Conservation (phyloP, 2,797 vertebrate species). For the Dermochelys coriacea region DNA sequence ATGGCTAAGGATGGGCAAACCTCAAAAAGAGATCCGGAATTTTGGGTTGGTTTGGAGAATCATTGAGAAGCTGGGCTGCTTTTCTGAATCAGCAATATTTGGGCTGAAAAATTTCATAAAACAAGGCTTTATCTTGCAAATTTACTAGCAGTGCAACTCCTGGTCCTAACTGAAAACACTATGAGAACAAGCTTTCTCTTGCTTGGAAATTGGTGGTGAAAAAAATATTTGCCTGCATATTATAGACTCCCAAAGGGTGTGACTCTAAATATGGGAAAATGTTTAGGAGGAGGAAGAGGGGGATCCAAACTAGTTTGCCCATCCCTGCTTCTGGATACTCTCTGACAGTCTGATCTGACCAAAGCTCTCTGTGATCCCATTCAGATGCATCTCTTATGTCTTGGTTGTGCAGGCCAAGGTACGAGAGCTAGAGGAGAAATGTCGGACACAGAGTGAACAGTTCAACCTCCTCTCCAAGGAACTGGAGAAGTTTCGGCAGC, state of each 20-base stretch:
- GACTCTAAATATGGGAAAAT: fast-evolving
- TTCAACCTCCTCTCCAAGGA: slow-evolving; percentile 96
- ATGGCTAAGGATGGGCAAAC: neutral
- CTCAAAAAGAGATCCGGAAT: neutral
- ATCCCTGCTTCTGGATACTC: neutral
- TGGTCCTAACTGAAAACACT: fast-evolving
- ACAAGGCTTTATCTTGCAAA: neutral
- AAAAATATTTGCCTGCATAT: neutral
- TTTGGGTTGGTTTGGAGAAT: neutral
- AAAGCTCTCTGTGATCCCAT: neutral
- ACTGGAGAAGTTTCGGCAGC: slow-evolving; percentile 93
- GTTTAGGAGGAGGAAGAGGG: neutral
- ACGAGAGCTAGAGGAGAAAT: slow-evolving; percentile 98
- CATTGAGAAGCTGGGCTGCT: fast-evolving
- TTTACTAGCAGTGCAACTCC: neutral
- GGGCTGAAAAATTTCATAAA: neutral
- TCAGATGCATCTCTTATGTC: neutral
- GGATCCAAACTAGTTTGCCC: neutral
- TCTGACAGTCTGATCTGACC: neutral
- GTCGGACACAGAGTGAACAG: slow-evolving; percentile 95
- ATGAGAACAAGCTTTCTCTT: neutral
- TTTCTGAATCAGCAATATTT: neutral
- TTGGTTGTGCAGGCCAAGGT: slow-evolving; percentile 89
- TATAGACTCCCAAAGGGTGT: neutral
- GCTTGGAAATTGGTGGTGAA: fast-evolving